Evolutionary conservation across 2,113 vertebrate species (phyloP), one percentile per base, ranked within the genome.

Genomic region (Argyrosomus japonicus): DNA sequence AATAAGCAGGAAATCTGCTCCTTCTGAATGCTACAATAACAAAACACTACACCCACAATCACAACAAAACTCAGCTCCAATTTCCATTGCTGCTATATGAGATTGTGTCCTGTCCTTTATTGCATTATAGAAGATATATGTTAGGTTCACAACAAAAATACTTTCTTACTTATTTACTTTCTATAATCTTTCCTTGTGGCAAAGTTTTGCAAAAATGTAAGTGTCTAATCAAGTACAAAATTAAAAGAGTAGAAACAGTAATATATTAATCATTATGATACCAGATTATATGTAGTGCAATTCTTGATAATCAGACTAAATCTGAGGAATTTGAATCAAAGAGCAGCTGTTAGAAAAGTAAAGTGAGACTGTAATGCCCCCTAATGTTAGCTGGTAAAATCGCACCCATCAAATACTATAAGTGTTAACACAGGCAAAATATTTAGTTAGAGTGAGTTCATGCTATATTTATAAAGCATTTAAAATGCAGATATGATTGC

Each of bases 331-430:
- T 47, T 48, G 12, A 50, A 57, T 1, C 12, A 0, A 40, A 60
- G 8, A 21, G 14, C 6, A 13, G 14, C 11, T 51, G 25, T 36
- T 54, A n/a, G 14, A 61, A 23, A 6, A 17, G 2, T 32, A 70
- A 74, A 74, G 53, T 85, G 17, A 85, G 47, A 29, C 47, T 89
- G n/a, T 68, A 78, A 17, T 75, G 88, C 87, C 90, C 62, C 79
- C 91, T 90, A 45, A 1, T 63, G 91, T 54, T 87, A n/a, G 10
- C 13, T 75, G 15, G 4, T 65, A 29, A 67, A 62, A 68, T 60
- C 21, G 78, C 76, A 85, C 9, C 6, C 25, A 65, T 69, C 8
- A 68, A 75, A 64, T 45, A 32, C 1, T 48, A 25, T 0, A 47
- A 40, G 14, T 40, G 1, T 40, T 48, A 19, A 25, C n/a, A 23